Base-by-base conservation (phyloP, 2,888 invertebrate species). In the Sipunculus nudus region DNA sequence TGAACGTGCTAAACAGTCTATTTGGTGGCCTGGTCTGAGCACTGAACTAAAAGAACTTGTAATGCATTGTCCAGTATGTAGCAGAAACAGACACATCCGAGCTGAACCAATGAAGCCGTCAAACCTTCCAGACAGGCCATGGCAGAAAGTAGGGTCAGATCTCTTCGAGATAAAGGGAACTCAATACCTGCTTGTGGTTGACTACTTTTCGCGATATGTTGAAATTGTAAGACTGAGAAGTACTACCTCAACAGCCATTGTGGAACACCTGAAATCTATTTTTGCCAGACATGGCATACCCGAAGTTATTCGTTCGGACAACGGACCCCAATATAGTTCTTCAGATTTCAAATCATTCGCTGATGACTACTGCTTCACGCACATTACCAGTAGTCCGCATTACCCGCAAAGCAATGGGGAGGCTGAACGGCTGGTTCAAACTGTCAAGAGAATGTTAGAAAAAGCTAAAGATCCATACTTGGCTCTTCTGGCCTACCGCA, bases 21-120 rank as follows among this genome's bases (percentile, higher is more conserved):
- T 70, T 8, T 72, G 60, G 59, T 71, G 69, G 67, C 68, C 68
- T 19, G 31, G 41, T 1, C 53, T 70, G 10, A 40, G 40, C 16
- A 45, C 19, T 5, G 59, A 63, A 16, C 60, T 70, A 10, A 29
- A 61, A n/a, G 16, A 50, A 0, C 21, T 23, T 10, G 50, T 68
- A 0, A 16, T 19, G 8, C 39, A 21, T 4, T 71, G 71, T 41
- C 1, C 19, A 28, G 54, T 58, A 41, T 70, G 69, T 31, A 53
- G 60, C 39, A 38, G 23, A 21, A 26, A 64, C 13, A 53, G 35
- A 28, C 43, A 43, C n/a, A 61, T 66, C 26, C 29, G 49, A 19
- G 60, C 59, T 21, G 65, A 71, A 52, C 63, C 61, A 32, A 41
- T 71, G 21, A 52, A 49, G 28, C 10, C 55, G 0, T 66, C 66